Base-by-base conservation (phyloP, 2,113 vertebrate genomes). In the Proteles cristata region DNA sequence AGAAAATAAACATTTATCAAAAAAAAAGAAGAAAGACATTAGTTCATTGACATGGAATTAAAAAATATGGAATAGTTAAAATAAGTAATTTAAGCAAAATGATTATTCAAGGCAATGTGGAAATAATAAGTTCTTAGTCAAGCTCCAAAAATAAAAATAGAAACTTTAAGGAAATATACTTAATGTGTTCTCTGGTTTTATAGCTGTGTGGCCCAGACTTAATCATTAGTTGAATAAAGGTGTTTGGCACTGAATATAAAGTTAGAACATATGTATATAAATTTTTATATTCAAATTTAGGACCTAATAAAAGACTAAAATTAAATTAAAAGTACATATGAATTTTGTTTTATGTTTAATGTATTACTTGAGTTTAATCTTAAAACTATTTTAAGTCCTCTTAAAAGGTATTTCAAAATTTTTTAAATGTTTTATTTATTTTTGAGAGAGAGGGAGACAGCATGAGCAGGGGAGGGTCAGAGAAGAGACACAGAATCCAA, bases 141-240 rank as follows among this genome's bases (percentile, higher is more conserved):
- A 95, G 4, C 0, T 92, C 61, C 21, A 92, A 95, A 88, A 96
- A 74, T 69, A 82, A 95, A 92, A 94, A 81, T 43, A 88, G n/a
- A 83, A 88, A 74, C 33, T 74, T 69, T 79, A 88, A 80, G 1
- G 2, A 25, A 45, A 21, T 48, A 63, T 26, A 58, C 7, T 69
- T 91, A 79, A 79, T 89, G 33, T 8, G 58, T 58, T 88, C 48
- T 65, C 68, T 82, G 28, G 35, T 50, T 77, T 55, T 63, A 65
- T 23, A 83, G 43, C 16, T 43, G 3, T 71, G 63, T 74, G 65
- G 55, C 8, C 58, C 68, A 88, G 7, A 85, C 95, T 95, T 71
- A 94, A 69, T 90, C 14, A 94, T 94, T 93, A 74, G 7, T 68
- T 94, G 50, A 93, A 33, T 68, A 80, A 97, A 90, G 71, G 43